Evolutionary conservation across 2,113 vertebrate species (phyloP).

Genomic region (Anser brachyrhynchus): DNA sequence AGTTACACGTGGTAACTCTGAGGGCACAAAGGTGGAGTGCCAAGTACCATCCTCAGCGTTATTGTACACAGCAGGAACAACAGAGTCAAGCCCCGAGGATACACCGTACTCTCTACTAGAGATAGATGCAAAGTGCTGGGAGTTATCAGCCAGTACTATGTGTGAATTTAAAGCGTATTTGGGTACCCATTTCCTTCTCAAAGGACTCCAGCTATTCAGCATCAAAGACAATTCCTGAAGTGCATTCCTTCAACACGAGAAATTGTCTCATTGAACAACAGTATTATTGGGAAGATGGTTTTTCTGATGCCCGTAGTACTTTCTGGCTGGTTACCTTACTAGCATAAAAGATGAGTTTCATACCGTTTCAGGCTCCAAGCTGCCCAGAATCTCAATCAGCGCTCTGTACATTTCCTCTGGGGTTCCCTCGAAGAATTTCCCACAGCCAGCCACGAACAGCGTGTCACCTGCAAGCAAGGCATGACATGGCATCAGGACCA

Average conservation of each 20-base stretch:
- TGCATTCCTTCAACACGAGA: background rate
- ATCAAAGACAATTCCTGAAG: background rate
- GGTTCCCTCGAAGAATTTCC: conserved; percentile 97
- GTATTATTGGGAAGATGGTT: background rate
- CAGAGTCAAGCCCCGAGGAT: background rate
- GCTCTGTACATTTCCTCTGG: conserved; percentile 96
- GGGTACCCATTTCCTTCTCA: background rate
- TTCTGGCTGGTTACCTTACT: background rate
- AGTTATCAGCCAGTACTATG: background rate
- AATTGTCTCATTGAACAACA: background rate
- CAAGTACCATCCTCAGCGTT: background rate
- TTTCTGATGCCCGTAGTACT: accelerated
- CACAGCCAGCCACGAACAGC: conserved; percentile 93
- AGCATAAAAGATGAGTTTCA: background rate
- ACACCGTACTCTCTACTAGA: accelerated
- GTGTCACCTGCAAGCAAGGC: conserved; percentile 86
- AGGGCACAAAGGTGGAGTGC: background rate
- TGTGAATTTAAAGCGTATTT: background rate
- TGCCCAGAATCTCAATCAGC: conserved; percentile 88
- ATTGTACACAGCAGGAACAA: background rate
- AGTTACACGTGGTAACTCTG: background rate
- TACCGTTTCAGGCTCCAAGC: conserved; percentile 90
- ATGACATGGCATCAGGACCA: background rate
- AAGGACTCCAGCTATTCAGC: background rate
- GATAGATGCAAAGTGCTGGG: background rate